These are phyloP conservation scores for Proisotoma minuta DNA, from an alignment of 2,888 invertebrate genomes.

Conservation along the genomic window DNA sequence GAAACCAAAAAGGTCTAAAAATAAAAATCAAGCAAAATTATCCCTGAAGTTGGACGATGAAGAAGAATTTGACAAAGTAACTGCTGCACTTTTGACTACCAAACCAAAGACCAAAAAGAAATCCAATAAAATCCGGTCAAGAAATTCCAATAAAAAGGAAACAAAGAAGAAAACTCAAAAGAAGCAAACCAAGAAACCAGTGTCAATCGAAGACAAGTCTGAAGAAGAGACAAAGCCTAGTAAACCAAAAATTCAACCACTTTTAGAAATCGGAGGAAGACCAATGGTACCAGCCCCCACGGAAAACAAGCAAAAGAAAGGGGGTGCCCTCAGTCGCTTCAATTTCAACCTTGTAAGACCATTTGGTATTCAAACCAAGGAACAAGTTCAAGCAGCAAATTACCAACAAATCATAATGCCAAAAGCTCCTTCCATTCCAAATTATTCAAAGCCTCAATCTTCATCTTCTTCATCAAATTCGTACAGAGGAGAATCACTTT, in stretches of 20 bases:
- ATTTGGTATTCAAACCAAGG: conserved; percentile 5
- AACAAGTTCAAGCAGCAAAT: neutral
- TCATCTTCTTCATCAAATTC: neutral
- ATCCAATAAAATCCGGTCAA: neutral
- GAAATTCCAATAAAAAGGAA: conserved; percentile 2
- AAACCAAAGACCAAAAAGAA: neutral
- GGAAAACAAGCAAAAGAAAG: conserved; percentile 13
- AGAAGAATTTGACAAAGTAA: conserved; percentile 17
- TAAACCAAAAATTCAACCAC: conserved; percentile 10
- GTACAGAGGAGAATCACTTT: conserved; percentile 3
- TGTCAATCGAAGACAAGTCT: neutral
- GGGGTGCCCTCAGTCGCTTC: conserved; percentile 17
- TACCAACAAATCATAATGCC: neutral
- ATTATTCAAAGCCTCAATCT: neutral
- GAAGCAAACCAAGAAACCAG: conserved; percentile 7
- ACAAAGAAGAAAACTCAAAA: conserved; percentile 14
- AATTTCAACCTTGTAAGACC: conserved; percentile 33
- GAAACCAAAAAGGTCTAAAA: neutral
- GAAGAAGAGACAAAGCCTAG: conserved; percentile 19
- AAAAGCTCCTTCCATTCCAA: neutral
- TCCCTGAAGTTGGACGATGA: conserved; percentile 8
- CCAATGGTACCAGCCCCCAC: conserved; percentile 31
- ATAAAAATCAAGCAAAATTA: conserved; percentile 12
- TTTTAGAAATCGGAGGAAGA: conserved; percentile 31
- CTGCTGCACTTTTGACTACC: neutral